Evolutionary conservation across 2,797 vertebrate genomes (phyloP).

Genomic region (Sebastes variabilis): DNA sequence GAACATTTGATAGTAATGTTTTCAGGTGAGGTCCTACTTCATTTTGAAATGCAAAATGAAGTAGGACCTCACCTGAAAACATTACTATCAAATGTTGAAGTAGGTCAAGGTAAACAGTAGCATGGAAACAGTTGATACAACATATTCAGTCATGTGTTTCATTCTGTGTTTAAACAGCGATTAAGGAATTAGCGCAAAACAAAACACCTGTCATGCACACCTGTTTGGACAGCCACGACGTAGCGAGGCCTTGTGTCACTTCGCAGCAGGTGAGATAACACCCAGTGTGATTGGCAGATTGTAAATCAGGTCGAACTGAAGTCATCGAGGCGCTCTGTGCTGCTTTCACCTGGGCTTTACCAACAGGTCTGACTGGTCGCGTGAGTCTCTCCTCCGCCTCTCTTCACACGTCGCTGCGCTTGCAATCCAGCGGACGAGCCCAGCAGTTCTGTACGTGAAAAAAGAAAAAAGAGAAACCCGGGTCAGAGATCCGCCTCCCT

Average conservation of each 20-base stretch:
- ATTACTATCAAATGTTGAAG: too few species aligned
- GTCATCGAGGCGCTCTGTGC: neutral
- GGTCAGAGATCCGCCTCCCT: conserved; percentile 45
- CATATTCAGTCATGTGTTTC: neutral
- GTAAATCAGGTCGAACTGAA: conserved; percentile 26
- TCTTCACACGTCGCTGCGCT: conserved; percentile 43
- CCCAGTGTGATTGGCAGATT: conserved; percentile 26
- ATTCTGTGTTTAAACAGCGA: conserved; percentile 17
- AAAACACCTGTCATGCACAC: neutral
- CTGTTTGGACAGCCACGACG: neutral
- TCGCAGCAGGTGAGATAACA: neutral
- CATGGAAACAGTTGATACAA: neutral
- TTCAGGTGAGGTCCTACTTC: neutral
- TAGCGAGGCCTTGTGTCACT: neutral
- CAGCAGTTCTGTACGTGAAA: conserved; percentile 3
- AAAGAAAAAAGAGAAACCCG: conserved; percentile 41
- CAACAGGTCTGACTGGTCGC: conserved; percentile 64
- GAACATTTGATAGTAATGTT: neutral
- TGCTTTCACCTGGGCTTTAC: neutral
- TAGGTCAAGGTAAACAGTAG: neutral
- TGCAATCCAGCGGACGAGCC: conserved; percentile 17
- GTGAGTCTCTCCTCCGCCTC: conserved; percentile 26
- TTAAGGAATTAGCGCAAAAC: neutral
- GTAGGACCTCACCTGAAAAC: too few species aligned
- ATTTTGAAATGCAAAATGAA: neutral